Evolutionary conservation across 2,113 vertebrate genomes (phyloP).

Genomic region (Dromas ardeola): DNA sequence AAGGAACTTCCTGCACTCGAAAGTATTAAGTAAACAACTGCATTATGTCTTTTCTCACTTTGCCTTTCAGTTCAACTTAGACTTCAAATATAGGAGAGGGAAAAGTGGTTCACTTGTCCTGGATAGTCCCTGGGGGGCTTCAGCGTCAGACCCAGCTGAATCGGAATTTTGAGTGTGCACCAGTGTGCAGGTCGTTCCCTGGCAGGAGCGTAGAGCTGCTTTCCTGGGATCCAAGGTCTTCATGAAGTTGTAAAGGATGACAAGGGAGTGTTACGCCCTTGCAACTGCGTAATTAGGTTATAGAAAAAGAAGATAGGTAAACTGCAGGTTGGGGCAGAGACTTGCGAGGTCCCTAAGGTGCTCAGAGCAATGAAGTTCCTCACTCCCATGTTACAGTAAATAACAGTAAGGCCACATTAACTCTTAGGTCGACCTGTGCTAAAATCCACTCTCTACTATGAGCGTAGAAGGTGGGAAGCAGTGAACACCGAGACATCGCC

Average conservation of each 20-base stretch:
- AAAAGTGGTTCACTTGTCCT: not conserved
- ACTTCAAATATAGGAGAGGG: not conserved
- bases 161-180: not conserved
- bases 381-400: not conserved
- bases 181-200: not conserved
- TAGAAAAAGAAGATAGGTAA: not conserved
- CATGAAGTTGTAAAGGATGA: not conserved
- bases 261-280: not conserved
- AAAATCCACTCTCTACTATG: not conserved
- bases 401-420: not conserved
- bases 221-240: not conserved
- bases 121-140: not conserved
- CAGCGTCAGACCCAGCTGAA: not conserved
- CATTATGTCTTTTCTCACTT: not conserved
- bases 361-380: not conserved
- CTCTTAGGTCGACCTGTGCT: not conserved
- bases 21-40: not conserved
- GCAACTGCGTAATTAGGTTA: not conserved
- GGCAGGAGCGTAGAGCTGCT: not conserved
- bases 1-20: not conserved
- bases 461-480: not conserved
- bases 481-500: not conserved
- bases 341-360: not conserved
- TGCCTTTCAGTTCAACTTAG: constrained; percentile 10
- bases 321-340: not conserved